Evolutionary conservation across 1,140 invertebrate genomes (phyloP).

Genomic region (Lerema accius): DNA sequence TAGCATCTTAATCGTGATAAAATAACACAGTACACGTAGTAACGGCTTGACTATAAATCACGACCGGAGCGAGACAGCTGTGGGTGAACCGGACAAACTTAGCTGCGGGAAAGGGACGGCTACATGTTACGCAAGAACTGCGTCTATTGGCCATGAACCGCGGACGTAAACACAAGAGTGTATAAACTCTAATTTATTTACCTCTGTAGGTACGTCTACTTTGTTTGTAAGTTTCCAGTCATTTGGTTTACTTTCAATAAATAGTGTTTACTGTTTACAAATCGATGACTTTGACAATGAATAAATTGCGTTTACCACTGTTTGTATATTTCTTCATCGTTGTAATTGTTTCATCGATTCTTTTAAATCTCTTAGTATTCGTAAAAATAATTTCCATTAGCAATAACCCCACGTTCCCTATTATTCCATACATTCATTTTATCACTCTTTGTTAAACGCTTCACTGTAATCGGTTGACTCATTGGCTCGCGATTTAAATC

Average conservation of each 20-base stretch:
- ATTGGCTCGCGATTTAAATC: conserved; percentile 29
- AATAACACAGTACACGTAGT: conserved; percentile 49
- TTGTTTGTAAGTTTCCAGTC: conserved; percentile 18
- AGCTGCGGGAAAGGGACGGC: conserved; percentile 39
- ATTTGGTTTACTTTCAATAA: conserved; percentile 13
- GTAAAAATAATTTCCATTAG: conserved; percentile 10
- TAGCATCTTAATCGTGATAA: conserved; percentile 61
- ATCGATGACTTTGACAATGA: too few relatives aligned
- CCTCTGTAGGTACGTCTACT: conserved; percentile 39
- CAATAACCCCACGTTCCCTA: background rate
- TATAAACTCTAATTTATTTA: conserved; percentile 45
- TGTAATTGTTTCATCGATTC: conserved; percentile 5
- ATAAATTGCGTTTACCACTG: too few relatives aligned
- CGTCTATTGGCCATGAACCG: conserved; percentile 47
- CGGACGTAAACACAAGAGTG: conserved; percentile 43
- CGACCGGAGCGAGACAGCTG: conserved; percentile 43
- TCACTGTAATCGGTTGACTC: conserved; percentile 28
- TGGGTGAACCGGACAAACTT: conserved; percentile 14
- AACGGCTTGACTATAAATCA: conserved; percentile 64
- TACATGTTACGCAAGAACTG: conserved; percentile 29
- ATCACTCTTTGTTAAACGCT: conserved; percentile 31
- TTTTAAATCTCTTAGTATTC: conserved; percentile 10
- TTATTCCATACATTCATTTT: conserved; percentile 26
- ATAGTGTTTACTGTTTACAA: background rate
- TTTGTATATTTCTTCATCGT: too few relatives aligned